Evolutionary conservation across 2,797 vertebrate species (phyloP).

Genomic region (Phrynocephalus forsythii): DNA sequence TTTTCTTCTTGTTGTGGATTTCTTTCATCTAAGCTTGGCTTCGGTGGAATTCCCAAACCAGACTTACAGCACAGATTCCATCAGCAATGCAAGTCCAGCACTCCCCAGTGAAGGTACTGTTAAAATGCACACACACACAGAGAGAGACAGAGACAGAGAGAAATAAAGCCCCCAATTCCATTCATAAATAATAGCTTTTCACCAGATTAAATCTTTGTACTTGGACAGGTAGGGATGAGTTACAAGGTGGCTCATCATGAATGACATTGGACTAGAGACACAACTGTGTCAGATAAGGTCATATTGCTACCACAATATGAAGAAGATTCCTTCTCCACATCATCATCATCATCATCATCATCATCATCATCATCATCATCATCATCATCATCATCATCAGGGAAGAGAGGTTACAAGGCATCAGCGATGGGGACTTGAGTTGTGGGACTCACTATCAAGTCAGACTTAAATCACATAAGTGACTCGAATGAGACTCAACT

Average conservation of each 20-base stretch:
- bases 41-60: background rate
- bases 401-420: too few relatives aligned
- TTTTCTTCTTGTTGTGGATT: background rate
- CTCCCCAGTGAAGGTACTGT: background rate
- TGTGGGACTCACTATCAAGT: too few relatives aligned
- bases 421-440: too few relatives aligned
- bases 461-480: too few relatives aligned
- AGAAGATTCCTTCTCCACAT: background rate
- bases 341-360: background rate
- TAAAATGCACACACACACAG: too few relatives aligned
- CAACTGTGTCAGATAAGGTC: background rate
- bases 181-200: background rate
- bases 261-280: background rate
- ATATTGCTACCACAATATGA: background rate
- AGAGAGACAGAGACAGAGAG: background rate
- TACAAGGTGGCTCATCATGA: background rate
- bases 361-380: background rate
- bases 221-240: background rate
- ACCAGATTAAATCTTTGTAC: background rate
- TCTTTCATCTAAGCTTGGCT: background rate
- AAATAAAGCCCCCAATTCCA: background rate
- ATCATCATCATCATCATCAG: background rate
- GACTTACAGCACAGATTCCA: too few relatives aligned
- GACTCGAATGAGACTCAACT: too few relatives aligned
- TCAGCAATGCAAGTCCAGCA: too few relatives aligned